Evolutionary conservation across 2,888 invertebrate species (phyloP).

Genomic region (Ennomos quercinarius): DNA sequence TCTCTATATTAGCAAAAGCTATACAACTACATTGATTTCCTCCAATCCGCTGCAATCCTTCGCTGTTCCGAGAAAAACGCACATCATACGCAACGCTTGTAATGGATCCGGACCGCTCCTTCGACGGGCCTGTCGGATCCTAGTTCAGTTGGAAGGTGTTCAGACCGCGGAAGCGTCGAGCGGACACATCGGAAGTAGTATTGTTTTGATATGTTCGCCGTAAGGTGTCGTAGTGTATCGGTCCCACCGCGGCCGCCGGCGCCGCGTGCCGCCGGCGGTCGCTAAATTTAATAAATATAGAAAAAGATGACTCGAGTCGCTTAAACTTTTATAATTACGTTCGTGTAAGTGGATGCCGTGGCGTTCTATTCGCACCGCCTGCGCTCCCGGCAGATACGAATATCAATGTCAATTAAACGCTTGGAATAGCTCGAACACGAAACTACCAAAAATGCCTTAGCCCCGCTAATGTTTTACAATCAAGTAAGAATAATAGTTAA

Average conservation of each 20-base stretch:
- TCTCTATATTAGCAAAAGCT: constrained; percentile 3
- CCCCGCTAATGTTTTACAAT: constrained; percentile 18
- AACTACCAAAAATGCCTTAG: constrained; percentile 37
- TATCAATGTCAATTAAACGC: constrained; percentile 71
- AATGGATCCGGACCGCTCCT: background rate
- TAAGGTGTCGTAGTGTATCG: constrained; percentile 54
- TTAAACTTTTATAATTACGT: constrained; percentile 69
- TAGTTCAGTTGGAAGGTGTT: no score
- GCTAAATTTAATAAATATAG: constrained; percentile 61
- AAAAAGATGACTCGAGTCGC: constrained; percentile 69
- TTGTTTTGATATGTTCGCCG: constrained; percentile 59
- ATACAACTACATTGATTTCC: constrained; percentile 5
- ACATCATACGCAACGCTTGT: background rate
- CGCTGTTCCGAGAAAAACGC: constrained; percentile 7
- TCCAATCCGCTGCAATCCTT: constrained; percentile 1
- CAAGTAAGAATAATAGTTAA: constrained; percentile 6
- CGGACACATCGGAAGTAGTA: constrained; percentile 50
- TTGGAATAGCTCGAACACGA: constrained; percentile 30
- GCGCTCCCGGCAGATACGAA: constrained; percentile 55
- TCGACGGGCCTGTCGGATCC: constrained; percentile 10
- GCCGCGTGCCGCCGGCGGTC: constrained; percentile 56
- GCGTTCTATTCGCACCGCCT: constrained; percentile 74
- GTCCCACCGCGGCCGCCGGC: constrained; percentile 68
- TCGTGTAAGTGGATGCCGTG: constrained; percentile 82
- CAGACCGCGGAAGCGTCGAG: constrained; percentile 27